Conservation (phyloP, 2,797 vertebrate genomes). For the Brotogeris chrysoptera region DNA sequence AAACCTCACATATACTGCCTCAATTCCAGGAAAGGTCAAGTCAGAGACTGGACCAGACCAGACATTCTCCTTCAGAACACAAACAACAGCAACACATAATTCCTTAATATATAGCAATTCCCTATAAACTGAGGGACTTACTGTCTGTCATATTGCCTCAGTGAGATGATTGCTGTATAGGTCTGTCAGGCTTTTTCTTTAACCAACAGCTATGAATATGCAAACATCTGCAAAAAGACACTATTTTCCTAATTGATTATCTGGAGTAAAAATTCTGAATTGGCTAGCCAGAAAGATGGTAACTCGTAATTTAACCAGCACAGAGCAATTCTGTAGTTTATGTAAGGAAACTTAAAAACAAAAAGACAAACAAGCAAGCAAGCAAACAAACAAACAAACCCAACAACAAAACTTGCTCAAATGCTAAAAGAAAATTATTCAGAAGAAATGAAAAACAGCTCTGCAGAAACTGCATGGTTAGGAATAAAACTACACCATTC, state of each 20-base stretch:
- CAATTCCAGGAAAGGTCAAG: not conserved
- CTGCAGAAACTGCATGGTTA: not conserved
- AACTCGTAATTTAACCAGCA: not conserved
- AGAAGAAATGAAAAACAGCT: not conserved
- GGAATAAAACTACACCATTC: not conserved
- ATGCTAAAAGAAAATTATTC: not conserved
- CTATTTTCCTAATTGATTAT: not conserved
- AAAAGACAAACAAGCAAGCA: not conserved
- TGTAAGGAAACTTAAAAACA: not conserved
- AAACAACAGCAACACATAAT: not conserved
- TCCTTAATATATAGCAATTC: not conserved
- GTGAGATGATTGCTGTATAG: not conserved
- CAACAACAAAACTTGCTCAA: not conserved
- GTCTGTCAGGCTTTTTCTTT: not conserved
- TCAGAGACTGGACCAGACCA: not conserved
- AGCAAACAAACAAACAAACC: not conserved
- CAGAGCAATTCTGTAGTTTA: not conserved
- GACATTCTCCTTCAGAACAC: not conserved
- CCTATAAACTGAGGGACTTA: not conserved
- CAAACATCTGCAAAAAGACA: not conserved
- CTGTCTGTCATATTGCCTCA: not conserved
- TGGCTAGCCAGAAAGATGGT: not conserved
- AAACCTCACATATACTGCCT: not conserved
- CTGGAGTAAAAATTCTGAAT: not conserved
- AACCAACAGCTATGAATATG: not conserved